Evolutionary conservation across 2,888 invertebrate species (phyloP), one percentile per base, ranked within the genome.

Genomic region (Eueremaeus valkanovi): DNA sequence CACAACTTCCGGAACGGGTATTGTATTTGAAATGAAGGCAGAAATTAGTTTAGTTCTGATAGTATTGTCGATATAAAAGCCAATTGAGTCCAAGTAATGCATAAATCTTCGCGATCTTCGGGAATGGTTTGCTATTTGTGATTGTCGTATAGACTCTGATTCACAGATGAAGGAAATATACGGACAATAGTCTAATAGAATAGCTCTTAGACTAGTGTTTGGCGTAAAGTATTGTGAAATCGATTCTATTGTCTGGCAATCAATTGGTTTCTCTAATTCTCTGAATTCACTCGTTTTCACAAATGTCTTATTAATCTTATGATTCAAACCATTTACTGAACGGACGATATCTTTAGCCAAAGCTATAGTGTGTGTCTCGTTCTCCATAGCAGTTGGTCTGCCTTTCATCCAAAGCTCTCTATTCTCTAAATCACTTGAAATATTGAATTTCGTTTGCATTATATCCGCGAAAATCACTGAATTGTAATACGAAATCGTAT

Each of bases 41-140:
- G 68, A 68, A 36, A 68, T 40, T 24, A 68, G 16, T 68, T 68
- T 36, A 24, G 24, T 40, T 33, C 21, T 68, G 24, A 68, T 13
- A 1, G 6, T 5, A 40, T 72, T 77, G 70, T 78, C 77, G 73
- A 78, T 36, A 45, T 42, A 68, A 21, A 78, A 74, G n/a, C 76
- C 76, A 55, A 77, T 78, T 29, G 78, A 76, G 51, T 78, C 78
- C 74, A 78, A 78, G 33, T 78, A 76, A 72, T 78, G 78, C 16
- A 78, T 55, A 73, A 78, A 78, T 40, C 78, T 63, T 58, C 77
- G 75, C 33, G 76, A 74, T 33, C 77, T 73, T 76, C 77, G 75
- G 11, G 68, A 63, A 49, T 74, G 75, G 16, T 68, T 74, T 0
- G 40, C 11, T 70, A 11, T 40, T 24, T 40, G 13, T 24, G 42